These are phyloP conservation scores for Boloria euphrosyne DNA, from an alignment of 2,888 invertebrate genomes.

Conservation along the genomic window DNA sequence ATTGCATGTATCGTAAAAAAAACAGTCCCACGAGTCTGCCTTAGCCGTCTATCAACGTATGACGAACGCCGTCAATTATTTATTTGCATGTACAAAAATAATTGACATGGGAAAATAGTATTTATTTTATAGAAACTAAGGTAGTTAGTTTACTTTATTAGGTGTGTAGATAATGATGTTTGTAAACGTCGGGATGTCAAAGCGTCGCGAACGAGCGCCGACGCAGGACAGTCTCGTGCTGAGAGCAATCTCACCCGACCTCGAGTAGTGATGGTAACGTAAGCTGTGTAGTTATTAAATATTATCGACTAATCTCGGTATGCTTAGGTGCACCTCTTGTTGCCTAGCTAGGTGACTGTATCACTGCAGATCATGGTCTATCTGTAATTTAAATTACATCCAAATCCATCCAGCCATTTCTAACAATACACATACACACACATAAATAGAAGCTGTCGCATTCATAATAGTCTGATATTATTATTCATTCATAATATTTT, in stretches of 20 bases:
- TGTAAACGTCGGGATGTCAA: conserved; percentile 76
- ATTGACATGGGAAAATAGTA: conserved; percentile 40
- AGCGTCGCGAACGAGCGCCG: conserved; percentile 81
- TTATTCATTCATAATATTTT: no score
- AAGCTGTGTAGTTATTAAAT: background rate
- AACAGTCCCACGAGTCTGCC: conserved; percentile 68
- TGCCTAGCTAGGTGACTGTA: no score
- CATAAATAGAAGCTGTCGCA: no score
- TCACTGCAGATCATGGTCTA: no score
- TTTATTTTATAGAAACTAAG: conserved; percentile 44
- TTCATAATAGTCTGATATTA: no score
- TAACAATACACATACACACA: no score
- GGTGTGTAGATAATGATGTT: conserved; percentile 40
- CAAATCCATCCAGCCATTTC: no score
- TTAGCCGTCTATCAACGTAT: conserved; percentile 78
- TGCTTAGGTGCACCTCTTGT: no score
- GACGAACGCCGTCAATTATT: conserved; percentile 52
- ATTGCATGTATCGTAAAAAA: conserved; percentile 71
- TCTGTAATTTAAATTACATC: no score
- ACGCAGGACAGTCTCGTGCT: conserved; percentile 82
- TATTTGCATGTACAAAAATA: conserved; percentile 38
- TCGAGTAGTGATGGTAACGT: conserved; percentile 59
- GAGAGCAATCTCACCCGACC: conserved; percentile 79
- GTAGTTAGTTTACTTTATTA: conserved; percentile 35
- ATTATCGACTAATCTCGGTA: background rate